phyloP scores from a whole-genome alignment of 1,140 invertebrate genomes.

The Phymorhynchus buccinoides region DNA sequence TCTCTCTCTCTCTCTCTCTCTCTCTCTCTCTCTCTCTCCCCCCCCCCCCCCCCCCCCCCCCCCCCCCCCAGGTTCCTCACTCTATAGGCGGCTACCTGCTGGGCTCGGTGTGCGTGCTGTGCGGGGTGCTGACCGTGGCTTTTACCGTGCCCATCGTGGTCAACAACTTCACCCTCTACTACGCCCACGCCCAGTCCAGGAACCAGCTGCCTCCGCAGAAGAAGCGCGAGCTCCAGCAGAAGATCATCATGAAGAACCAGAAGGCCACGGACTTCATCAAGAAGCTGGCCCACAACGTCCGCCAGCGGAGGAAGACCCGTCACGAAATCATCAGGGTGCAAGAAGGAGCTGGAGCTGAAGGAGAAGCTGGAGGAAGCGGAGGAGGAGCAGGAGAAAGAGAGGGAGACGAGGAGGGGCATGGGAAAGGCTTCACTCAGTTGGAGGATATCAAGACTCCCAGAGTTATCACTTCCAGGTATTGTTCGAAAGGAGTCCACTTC shows the following conservation, averaged over 20 bases:
- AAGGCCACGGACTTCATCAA: conserved; percentile 62
- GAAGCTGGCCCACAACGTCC: conserved; percentile 57
- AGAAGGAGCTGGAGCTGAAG: not conserved
- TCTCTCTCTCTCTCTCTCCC: no score
- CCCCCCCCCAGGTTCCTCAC: conserved; percentile 53
- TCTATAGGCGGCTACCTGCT: conserved; percentile 88
- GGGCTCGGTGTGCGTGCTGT: conserved; percentile 94
- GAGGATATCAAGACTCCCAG: conserved; percentile 32
- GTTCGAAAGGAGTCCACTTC: no score
- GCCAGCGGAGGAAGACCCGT: conserved; percentile 40
- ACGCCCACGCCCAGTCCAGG: conserved; percentile 79
- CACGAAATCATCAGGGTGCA: conserved; percentile 24
- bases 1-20: no score
- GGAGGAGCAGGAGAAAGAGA: conserved; percentile 3
- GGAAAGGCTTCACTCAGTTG: conserved; percentile 25
- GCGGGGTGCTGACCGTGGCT: conserved; percentile 96
- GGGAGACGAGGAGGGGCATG: conserved; percentile 2
- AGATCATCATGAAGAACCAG: conserved; percentile 63
- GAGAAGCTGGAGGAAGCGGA: conserved; percentile 30
- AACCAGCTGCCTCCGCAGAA: conserved; percentile 66
- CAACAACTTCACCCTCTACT: conserved; percentile 98
- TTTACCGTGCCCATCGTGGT: conserved; percentile 97
- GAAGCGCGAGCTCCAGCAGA: conserved; percentile 63
- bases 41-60: no score
- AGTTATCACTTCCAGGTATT: conserved; percentile 11